A percentile compares a stretch with the other conserved stretches of the same genome.
Conservation (phyloP, 2,113 vertebrate genomes). For the Hylia prasina region DNA sequence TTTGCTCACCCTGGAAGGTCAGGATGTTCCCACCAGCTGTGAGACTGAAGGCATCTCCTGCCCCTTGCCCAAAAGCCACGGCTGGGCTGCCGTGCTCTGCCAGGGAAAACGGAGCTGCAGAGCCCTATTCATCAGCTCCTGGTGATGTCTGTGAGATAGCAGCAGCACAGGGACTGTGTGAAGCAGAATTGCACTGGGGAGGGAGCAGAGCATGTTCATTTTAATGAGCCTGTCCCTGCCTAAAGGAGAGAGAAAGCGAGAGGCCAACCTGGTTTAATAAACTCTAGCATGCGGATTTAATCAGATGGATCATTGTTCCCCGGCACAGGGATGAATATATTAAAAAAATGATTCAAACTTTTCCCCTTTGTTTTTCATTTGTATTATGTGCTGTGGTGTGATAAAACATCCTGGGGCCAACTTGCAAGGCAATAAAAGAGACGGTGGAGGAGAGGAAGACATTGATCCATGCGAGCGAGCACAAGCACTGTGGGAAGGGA, state of each 20-base stretch:
- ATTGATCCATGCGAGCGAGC: neutral
- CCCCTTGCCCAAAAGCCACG: neutral
- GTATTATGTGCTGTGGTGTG: constrained; percentile 43
- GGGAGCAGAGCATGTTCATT: constrained; percentile 41
- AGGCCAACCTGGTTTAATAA: constrained; percentile 62
- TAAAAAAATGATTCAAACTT: constrained; percentile 61
- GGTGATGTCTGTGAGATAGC: neutral
- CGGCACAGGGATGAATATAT: constrained; percentile 60
- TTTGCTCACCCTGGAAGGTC: too few species aligned
- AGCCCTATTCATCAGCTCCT: neutral
- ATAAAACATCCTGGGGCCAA: constrained; percentile 56
- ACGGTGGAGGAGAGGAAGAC: neutral
- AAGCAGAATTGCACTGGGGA: neutral
- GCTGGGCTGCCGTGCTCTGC: neutral
- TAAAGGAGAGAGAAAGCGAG: constrained; percentile 54
- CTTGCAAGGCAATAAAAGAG: constrained; percentile 37
- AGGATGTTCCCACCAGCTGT: neutral
- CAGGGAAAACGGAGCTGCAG: neutral
- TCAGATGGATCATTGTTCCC: constrained; percentile 62
- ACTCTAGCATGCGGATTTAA: constrained; percentile 36
- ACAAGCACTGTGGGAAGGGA: neutral
- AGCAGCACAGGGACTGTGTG: neutral
- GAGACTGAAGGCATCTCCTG: neutral
- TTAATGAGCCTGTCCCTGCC: constrained; percentile 65
- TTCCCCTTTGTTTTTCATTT: constrained; percentile 67